Conservation (phyloP, 2,888 invertebrate genomes). For the Rapana venosa region DNA sequence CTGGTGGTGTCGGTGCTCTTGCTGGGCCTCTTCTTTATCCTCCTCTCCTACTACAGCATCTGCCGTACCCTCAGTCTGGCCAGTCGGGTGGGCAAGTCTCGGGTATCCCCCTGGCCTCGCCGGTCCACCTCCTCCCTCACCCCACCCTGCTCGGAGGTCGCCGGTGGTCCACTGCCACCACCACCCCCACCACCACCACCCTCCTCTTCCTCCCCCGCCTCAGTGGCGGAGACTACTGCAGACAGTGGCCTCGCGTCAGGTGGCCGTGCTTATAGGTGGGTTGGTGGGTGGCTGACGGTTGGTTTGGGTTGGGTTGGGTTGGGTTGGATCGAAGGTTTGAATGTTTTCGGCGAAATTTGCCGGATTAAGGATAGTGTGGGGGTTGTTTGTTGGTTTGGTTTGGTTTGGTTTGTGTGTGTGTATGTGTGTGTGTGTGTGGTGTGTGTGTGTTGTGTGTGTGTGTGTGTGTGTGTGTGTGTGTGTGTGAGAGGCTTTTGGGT, state of each 20-base stretch:
- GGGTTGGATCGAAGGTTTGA: too few relatives aligned
- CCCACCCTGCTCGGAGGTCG: not conserved
- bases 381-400: not conserved
- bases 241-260: not conserved
- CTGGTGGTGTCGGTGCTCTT: constrained; percentile 60
- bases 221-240: not conserved
- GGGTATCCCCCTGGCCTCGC: constrained; percentile 59
- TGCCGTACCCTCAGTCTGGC: constrained; percentile 64
- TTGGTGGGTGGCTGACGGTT: not conserved
- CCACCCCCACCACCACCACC: not conserved
- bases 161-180: not conserved
- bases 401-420: not conserved
- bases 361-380: too few relatives aligned
- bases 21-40: constrained; percentile 48
- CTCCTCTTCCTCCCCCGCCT: not conserved
- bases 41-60: constrained; percentile 66
- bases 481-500: too few relatives aligned
- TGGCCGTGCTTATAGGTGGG: not conserved
- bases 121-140: not conserved
- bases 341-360: too few relatives aligned
- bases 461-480: constrained; percentile 11
- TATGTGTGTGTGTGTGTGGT: constrained; percentile 14
- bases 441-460: constrained; percentile 18
- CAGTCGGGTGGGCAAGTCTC: constrained; percentile 61
- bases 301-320: not conserved